Conservation (phyloP, 2,888 invertebrate genomes). For the Drosophila recens region DNA sequence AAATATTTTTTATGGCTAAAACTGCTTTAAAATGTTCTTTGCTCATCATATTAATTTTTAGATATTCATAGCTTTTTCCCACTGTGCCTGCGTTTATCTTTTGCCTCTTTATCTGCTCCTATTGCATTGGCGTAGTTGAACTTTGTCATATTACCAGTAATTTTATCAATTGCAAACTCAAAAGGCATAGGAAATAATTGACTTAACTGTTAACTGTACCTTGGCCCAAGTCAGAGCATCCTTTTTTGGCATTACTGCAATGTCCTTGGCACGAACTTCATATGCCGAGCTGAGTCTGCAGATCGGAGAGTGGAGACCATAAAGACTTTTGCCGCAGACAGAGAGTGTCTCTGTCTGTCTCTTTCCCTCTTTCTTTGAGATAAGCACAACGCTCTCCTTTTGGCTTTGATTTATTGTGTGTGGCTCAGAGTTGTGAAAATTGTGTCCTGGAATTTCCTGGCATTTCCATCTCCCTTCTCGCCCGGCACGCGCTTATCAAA, state of each 20-base stretch:
- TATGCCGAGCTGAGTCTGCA: constrained; percentile 26
- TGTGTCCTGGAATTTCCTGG: constrained; percentile 27
- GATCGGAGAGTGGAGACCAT: constrained; percentile 21
- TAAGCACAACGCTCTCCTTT: constrained; percentile 40
- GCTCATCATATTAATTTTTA: not conserved
- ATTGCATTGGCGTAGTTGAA: constrained; percentile 22
- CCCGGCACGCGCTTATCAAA: constrained; percentile 69
- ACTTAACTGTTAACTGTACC: constrained; percentile 55
- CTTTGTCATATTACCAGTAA: constrained; percentile 48
- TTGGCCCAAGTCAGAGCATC: constrained; percentile 27
- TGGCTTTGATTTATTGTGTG: constrained; percentile 75
- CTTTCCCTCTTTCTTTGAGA: constrained; percentile 17
- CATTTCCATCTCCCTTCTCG: not conserved
- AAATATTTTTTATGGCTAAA: not conserved
- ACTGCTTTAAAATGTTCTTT: not conserved
- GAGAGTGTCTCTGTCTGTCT: not conserved
- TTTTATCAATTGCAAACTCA: constrained; percentile 61
- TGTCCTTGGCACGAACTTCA: constrained; percentile 72
- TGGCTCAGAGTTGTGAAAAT: constrained; percentile 70
- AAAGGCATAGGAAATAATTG: constrained; percentile 56
- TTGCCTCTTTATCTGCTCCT: not conserved
- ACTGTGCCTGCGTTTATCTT: constrained; percentile 16
- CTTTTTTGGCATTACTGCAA: constrained; percentile 40
- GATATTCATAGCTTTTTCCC: not conserved
- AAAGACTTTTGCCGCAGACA: constrained; percentile 50